Base-by-base conservation (phyloP, 2,113 vertebrate genomes). In the Naja naja region DNA sequence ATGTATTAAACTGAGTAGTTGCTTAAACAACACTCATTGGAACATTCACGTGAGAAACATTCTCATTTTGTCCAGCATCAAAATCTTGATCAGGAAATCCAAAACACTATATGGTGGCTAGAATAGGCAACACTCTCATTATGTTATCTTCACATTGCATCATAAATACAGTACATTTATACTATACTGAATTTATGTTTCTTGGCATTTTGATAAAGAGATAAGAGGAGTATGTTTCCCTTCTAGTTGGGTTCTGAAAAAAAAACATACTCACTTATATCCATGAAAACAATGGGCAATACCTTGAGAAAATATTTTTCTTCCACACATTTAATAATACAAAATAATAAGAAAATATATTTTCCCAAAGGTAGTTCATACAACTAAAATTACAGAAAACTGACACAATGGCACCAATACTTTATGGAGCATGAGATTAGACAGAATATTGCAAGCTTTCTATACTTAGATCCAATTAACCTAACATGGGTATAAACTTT, bases 1-100 rank as follows among this genome's bases (percentile, higher is more conserved):
- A 96, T 96, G 96, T 95, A 97, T 97, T 98, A 97, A 98, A 97
- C 95, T 94, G 90, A 91, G 95, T 96, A 97, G 98, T 97, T 97
- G 97, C 97, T 98, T 96, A 96, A 97, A 97, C 97, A 97, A 97
- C 1, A 58, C 91, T 97, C 97, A 96, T 97, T 94, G 96, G 97
- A 97, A 97, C 96, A 97, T 96, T 96, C 96, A 97, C 93, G 96
- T 16, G 90, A 95, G 94, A 95, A 93, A 85, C 27, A 95, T 94
- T 97, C 96, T 97, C 91, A 95, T 96, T 96, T 97, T 94, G 92
- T 53, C 86, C 55, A 91, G 85, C 27, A n/a, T 85, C 92, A 94
- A 93, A 96, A 95, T 47, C 0, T 0, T 47, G 69, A 90, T 55
- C 0, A 10, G 93, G 94, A 64, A 34, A 94, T 95, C 86, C 43